A percentile compares a stretch with the other conserved stretches of the same genome.
Evolutionary conservation across 2,113 vertebrate species (phyloP).

Genomic region (Sarotherodon lohbergeri): DNA sequence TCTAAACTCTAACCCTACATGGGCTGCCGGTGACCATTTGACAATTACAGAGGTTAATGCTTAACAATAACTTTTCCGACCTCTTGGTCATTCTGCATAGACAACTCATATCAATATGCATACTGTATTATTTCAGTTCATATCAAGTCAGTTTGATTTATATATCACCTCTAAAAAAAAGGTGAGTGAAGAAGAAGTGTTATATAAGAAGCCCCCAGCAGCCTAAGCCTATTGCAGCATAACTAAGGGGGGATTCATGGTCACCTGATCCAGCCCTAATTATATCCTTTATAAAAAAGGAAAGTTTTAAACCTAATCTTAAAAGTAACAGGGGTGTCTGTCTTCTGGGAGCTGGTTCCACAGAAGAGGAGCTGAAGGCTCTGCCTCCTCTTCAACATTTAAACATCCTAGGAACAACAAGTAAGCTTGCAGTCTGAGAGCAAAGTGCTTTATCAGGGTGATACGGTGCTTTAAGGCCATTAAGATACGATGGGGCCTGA

Average conservation of each 20-base stretch:
- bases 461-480: background rate
- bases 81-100: background rate
- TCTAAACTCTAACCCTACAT: background rate
- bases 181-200: background rate
- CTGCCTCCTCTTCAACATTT: background rate
- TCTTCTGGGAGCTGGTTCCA: background rate
- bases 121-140: background rate
- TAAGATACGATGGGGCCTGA: background rate
- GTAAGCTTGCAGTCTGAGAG: accelerated
- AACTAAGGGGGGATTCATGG: background rate
- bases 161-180: background rate
- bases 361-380: background rate
- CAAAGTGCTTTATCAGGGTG: background rate
- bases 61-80: background rate
- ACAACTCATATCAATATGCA: background rate
- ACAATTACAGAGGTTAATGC: background rate
- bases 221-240: background rate
- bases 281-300: background rate
- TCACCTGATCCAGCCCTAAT: background rate
- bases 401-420: background rate
- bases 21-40: background rate
- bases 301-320: background rate
- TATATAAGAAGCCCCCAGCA: background rate
- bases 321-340: background rate
- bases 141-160: background rate